These are phyloP conservation scores for Chaenodraco wilsoni DNA, from an alignment of 2,797 vertebrate species.

Conservation along the genomic window DNA sequence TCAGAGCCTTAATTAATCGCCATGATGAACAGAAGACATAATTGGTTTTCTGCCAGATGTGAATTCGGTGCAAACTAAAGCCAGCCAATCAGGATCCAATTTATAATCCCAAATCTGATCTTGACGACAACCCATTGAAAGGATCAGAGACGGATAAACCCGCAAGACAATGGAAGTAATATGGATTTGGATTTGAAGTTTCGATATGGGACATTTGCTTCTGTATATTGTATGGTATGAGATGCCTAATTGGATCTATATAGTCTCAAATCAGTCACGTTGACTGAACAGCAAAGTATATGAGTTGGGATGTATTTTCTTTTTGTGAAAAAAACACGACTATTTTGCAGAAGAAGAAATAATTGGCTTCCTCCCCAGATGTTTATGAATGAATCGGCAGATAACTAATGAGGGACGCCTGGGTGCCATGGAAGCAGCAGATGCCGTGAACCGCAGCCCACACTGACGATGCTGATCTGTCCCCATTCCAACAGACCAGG, in stretches of 20 bases:
- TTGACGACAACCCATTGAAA: constrained; percentile 59
- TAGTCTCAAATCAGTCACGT: constrained; percentile 11
- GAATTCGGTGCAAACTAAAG: constrained; percentile 70
- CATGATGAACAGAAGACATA: constrained; percentile 79
- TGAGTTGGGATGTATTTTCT: constrained; percentile 18
- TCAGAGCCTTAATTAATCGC: constrained; percentile 76
- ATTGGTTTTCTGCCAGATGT: constrained; percentile 80
- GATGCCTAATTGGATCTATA: constrained; percentile 36
- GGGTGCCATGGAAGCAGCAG: constrained; percentile 47
- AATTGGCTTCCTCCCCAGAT: constrained; percentile 67
- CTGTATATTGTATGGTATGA: not conserved
- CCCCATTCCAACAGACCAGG: constrained; percentile 45
- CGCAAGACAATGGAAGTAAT: constrained; percentile 48
- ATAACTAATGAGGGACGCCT: constrained; percentile 62
- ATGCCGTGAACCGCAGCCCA: constrained; percentile 58
- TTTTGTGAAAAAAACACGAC: constrained; percentile 30
- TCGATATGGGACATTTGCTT: constrained; percentile 18
- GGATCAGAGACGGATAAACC: constrained; percentile 59
- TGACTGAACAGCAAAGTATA: constrained; percentile 28
- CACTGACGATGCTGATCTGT: constrained; percentile 45
- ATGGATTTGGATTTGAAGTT: constrained; percentile 45
- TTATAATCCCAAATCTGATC: constrained; percentile 68
- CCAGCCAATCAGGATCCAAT: constrained; percentile 68
- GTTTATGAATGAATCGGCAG: constrained; percentile 55
- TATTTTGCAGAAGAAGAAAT: constrained; percentile 53